Percentiles rank a stretch among this genome's conserved stretches.
Conservation (phyloP, 2,797 vertebrate genomes). For the Enoplosus armatus region DNA sequence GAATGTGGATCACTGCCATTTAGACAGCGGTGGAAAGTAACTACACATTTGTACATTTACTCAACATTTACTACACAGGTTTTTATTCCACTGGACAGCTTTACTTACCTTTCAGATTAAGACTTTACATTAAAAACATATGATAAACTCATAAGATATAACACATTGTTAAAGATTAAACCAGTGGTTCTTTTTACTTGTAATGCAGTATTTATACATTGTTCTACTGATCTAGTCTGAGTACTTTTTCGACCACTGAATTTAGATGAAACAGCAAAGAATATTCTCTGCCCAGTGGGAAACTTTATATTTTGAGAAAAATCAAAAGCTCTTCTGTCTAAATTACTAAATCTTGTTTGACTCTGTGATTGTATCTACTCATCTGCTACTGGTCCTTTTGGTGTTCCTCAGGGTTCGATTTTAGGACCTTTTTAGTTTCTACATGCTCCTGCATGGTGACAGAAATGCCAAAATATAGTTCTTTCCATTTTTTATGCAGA, state of each 20-base stretch:
- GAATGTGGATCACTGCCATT: too few species aligned
- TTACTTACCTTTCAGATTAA: background rate
- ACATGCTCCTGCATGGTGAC: background rate
- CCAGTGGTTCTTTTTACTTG: background rate
- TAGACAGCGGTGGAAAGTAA: too few species aligned
- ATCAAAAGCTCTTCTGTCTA: background rate
- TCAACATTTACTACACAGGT: too few species aligned
- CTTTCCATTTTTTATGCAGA: background rate
- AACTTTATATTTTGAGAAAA: background rate
- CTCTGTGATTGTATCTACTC: background rate
- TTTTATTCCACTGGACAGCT: background rate
- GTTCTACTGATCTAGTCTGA: background rate
- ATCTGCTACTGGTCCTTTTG: background rate
- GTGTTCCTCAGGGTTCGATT: background rate
- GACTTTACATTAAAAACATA: background rate
- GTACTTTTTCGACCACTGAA: background rate
- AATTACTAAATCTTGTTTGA: too few species aligned
- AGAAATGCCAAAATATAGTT: background rate
- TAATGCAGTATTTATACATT: background rate
- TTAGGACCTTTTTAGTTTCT: background rate
- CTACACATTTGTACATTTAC: too few species aligned
- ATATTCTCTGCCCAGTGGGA: background rate
- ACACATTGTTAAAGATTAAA: background rate
- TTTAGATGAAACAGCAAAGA: background rate
- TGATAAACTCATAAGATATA: background rate